Percentiles rank a stretch among this genome's conserved stretches.
Conservation (phyloP, 2,888 invertebrate genomes). For the Drosophila colorata region DNA sequence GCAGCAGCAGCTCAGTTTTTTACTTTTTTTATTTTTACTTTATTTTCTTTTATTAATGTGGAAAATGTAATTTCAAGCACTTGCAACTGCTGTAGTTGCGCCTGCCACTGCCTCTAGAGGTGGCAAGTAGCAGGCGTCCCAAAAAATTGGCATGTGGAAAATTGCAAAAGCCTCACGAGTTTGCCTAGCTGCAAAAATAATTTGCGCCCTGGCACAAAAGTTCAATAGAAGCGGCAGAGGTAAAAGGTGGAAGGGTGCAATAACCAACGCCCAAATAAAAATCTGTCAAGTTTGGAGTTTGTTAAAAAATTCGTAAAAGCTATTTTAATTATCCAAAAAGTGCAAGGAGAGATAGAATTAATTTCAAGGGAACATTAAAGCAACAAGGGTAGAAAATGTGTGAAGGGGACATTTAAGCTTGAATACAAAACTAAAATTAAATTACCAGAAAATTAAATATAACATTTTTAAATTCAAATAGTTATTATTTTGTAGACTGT, state of each 20-base stretch:
- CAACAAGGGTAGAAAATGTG: not conserved
- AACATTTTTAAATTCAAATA: too few species aligned
- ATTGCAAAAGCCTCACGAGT: constrained; percentile 40
- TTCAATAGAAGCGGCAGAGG: constrained; percentile 22
- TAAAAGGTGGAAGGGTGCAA: not conserved
- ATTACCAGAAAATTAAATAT: not conserved
- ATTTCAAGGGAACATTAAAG: not conserved
- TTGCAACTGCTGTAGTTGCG: constrained; percentile 42
- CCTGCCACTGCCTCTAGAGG: constrained; percentile 3
- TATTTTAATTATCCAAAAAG: not conserved
- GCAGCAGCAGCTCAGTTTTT: constrained; percentile 41
- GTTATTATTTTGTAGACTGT: too few species aligned
- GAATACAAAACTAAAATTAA: not conserved
- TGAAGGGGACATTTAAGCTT: not conserved
- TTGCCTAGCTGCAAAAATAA: constrained; percentile 27
- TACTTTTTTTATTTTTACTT: constrained; percentile 46
- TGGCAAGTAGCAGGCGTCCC: constrained; percentile 10
- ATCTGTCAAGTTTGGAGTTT: constrained; percentile 3
- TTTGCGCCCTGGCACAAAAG: constrained; percentile 24
- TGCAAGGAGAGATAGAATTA: not conserved
- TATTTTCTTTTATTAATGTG: constrained; percentile 72
- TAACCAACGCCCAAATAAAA: constrained; percentile 15
- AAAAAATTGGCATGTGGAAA: constrained; percentile 63
- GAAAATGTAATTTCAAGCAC: constrained; percentile 74
- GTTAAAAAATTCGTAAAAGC: not conserved